phyloP scores from a whole-genome alignment of 2,113 vertebrate species.

The Columba janthina region DNA sequence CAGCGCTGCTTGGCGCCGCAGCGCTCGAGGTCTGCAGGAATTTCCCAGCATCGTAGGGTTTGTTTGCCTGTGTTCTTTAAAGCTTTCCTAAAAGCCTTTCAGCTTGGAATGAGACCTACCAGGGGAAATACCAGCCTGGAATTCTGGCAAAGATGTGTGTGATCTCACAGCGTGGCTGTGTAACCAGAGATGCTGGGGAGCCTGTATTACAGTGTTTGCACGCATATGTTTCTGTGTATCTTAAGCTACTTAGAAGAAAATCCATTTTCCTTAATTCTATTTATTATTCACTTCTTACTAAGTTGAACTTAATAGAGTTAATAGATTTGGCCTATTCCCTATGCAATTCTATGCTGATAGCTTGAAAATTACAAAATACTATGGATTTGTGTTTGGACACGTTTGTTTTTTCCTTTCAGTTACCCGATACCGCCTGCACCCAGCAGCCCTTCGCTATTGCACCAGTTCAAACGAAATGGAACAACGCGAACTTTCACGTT shows the following conservation, averaged over 20 bases:
- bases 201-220: not conserved
- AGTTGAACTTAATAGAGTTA: not conserved
- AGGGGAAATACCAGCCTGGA: not conserved
- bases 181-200: not conserved
- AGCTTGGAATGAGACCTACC: not conserved
- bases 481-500: conserved; percentile 67
- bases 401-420: conserved; percentile 32
- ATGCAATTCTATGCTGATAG: not conserved
- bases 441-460: conserved; percentile 70
- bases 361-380: not conserved
- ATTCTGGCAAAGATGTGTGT: not conserved
- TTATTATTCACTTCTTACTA: not conserved
- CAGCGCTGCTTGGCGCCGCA: not conserved
- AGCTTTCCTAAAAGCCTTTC: not conserved
- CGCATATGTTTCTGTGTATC: not conserved
- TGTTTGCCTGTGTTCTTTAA: not conserved
- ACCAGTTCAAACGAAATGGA: conserved; percentile 71
- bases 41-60: not conserved
- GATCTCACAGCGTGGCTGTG: not conserved
- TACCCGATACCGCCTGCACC: not conserved
- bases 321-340: not conserved
- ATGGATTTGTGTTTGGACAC: not conserved
- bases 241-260: not conserved
- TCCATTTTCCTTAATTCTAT: not conserved
- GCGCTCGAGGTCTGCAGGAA: not conserved